phyloP scores from a whole-genome alignment of 2,797 vertebrate genomes.

The Chloroceryle inda region DNA sequence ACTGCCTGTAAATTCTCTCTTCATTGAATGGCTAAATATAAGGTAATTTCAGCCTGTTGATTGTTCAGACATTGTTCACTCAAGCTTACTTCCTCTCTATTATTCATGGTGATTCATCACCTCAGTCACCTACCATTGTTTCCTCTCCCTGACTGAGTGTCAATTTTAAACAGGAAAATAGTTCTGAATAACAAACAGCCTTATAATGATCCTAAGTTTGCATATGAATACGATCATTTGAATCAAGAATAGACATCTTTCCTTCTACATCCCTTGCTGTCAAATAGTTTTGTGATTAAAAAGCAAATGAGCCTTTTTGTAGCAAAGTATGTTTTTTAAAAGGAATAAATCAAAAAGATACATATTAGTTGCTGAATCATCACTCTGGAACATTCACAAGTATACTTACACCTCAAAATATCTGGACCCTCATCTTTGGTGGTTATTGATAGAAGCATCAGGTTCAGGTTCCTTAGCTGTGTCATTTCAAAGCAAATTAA shows the following conservation, averaged over 20 bases:
- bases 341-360: neutral
- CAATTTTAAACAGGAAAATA: constrained; percentile 11
- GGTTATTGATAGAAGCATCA: neutral
- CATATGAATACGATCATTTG: neutral
- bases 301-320: neutral
- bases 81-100: neutral
- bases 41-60: neutral
- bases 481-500: neutral
- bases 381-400: neutral
- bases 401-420: neutral
- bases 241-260: neutral
- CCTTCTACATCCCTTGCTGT: neutral
- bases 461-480: neutral
- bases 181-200: neutral
- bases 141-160: neutral
- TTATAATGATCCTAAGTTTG: neutral
- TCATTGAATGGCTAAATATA: neutral
- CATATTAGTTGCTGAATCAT: neutral
- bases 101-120: constrained; percentile 18
- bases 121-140: neutral
- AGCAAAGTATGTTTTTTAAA: neutral
- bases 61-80: neutral
- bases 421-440: neutral
- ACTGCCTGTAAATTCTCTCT: neutral
- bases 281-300: neutral